Base-by-base conservation (phyloP, 2,113 vertebrate species). In the Takifugu flavidus region DNA sequence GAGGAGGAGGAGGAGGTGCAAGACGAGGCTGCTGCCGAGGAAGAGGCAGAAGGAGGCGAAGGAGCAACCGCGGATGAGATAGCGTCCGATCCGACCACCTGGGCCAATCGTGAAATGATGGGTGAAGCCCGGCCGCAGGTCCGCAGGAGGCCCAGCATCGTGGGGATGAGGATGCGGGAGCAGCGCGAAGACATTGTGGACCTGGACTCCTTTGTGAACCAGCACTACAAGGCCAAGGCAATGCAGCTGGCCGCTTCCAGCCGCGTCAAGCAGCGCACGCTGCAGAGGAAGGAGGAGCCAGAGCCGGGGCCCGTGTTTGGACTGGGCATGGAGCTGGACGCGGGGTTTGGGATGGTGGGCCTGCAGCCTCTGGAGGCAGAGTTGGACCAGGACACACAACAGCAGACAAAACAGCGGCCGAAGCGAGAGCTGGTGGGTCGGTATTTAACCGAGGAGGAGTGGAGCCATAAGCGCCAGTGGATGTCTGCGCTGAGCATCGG, bases 151-250 rank as follows among this genome's bases (percentile, higher is more conserved):
- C 88, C 89, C 1, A 89, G 82, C 79, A 91, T 94, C 0, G 82
- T 94, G 65, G 84, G 85, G 0, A 75, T 75, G 52, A 85, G 56
- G 60, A 43, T 75, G 44, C 81, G 74, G 25, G 64, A 78, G 8
- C 1, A 0, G 0, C 75, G 69, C 6, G 92, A 91, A 50, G 90
- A 93, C 72, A 95, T 95, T 4, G 89, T 95, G 77, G 94, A 95
- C 64, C 87, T 95, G 44, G 94, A 96, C 81, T 89, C 84, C 1
- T 94, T 93, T 59, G 89, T 90, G 2, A 86, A 89, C 78, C 88
- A 91, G 75, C 90, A 92, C 72, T 94, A 90, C 83, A 93, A 86
- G 71, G 90, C 80, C 79, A 91, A 92, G 67, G 91, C 88, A 0
- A 78, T 92, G 65, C 87, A 75, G 20, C 0, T 70, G 39, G 89